Conservation (phyloP, 2,113 vertebrate genomes). For the Paradoxurus hermaphroditus region DNA sequence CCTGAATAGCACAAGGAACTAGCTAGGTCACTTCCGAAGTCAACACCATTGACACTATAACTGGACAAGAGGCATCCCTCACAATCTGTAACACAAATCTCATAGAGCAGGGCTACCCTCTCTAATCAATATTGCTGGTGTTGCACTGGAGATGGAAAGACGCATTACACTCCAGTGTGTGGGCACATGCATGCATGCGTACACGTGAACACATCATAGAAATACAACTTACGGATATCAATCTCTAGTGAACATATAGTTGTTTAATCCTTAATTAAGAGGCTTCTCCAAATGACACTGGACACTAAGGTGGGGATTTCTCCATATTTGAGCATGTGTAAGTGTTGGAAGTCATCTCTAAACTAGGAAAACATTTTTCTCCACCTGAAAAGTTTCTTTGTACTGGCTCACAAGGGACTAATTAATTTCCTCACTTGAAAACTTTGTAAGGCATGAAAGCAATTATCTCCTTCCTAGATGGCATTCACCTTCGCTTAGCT, state of each 20-base stretch:
- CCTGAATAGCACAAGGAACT: not conserved
- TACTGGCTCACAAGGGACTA: slow-evolving; percentile 17
- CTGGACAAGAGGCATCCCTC: not conserved
- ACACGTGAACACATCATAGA: not conserved
- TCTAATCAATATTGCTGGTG: not conserved
- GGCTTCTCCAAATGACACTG: not conserved
- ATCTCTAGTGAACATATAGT: not conserved
- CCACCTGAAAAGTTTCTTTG: not conserved
- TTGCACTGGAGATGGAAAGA: not conserved
- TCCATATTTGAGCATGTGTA: not conserved
- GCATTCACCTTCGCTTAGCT: not conserved
- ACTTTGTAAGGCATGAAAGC: slow-evolving; percentile 10
- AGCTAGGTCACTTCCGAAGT: not conserved
- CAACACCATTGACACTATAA: not conserved
- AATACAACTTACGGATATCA: not conserved
- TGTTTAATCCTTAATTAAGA: not conserved
- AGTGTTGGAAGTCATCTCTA: not conserved
- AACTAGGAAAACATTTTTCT: not conserved
- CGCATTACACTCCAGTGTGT: not conserved
- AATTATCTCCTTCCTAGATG: slow-evolving; percentile 7
- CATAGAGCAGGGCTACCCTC: not conserved
- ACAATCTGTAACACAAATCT: not conserved
- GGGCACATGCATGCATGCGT: not conserved
- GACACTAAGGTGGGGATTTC: not conserved
- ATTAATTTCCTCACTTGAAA: slow-evolving; percentile 54